Conservation (phyloP, 2,797 vertebrate species). For the Arremon aurantiirostris region DNA sequence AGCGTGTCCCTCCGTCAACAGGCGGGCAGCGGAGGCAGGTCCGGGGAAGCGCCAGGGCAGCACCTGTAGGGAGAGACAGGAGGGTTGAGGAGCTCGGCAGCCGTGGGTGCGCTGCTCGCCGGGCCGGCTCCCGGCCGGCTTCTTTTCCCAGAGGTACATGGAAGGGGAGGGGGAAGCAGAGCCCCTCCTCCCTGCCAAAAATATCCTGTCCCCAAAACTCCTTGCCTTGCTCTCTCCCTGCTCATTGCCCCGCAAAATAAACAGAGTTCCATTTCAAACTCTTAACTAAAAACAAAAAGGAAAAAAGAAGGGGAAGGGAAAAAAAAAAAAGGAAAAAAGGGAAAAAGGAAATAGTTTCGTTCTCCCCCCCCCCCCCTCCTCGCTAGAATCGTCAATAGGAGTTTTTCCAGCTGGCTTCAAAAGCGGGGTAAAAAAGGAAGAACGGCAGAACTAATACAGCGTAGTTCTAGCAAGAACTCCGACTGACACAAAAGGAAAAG, state of each 20-base stretch:
- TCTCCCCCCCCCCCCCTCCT: no score
- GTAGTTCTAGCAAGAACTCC: not conserved
- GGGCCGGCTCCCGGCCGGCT: not conserved
- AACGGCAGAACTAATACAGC: not conserved
- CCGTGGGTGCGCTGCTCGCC: not conserved
- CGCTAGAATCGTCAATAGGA: not conserved
- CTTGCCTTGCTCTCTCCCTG: not conserved
- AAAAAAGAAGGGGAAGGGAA: not conserved
- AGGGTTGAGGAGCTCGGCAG: not conserved
- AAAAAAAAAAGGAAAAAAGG: no score
- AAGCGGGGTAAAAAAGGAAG: not conserved
- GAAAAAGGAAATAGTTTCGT: not conserved
- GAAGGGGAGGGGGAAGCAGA: not conserved
- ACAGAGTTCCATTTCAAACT: slow-evolving; percentile 17
- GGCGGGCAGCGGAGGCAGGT: not conserved
- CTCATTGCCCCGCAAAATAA: slow-evolving; percentile 19
- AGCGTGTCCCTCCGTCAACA: not conserved
- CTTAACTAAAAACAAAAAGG: not conserved
- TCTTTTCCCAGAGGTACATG: not conserved
- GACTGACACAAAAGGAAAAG: slow-evolving; percentile 29
- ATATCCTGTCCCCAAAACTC: not conserved
- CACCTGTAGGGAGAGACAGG: slow-evolving; percentile 50
- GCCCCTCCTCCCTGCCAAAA: slow-evolving; percentile 19
- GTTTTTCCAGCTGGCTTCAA: slow-evolving; percentile 37
- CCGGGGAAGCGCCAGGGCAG: not conserved